These are phyloP conservation scores for Channa argus DNA, from an alignment of 2,113 vertebrate species.

Conservation along the genomic window DNA sequence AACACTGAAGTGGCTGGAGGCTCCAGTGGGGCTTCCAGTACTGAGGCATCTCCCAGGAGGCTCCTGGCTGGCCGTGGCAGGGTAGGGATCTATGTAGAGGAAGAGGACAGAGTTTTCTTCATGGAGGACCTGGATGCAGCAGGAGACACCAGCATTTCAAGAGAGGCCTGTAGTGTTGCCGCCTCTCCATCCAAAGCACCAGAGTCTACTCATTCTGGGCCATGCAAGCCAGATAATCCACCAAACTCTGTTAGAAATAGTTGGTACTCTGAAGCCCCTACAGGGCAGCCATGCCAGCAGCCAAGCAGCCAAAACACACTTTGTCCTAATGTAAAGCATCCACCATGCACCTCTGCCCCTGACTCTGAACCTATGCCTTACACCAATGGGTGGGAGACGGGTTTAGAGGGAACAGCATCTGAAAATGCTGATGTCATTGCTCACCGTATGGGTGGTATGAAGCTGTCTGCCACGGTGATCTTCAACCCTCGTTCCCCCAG, in stretches of 20 bases:
- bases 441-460: slow-evolving; percentile 96
- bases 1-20: slow-evolving; percentile 56
- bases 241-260: slow-evolving; percentile 62
- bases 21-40: slow-evolving; percentile 77
- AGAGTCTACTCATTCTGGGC: slow-evolving; percentile 36
- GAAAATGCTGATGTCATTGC: slow-evolving; percentile 93
- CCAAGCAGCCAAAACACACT: slow-evolving; percentile 75
- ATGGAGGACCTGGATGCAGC: slow-evolving; percentile 93
- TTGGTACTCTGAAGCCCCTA: slow-evolving; percentile 69
- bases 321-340: slow-evolving; percentile 58
- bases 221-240: slow-evolving; percentile 42
- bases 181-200: slow-evolving; percentile 69
- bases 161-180: slow-evolving; percentile 63
- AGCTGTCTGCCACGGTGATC: slow-evolving; percentile 96
- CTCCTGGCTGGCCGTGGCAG: slow-evolving; percentile 48
- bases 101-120: slow-evolving; percentile 93
- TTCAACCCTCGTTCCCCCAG: slow-evolving; percentile 93
- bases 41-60: slow-evolving; percentile 85
- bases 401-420: slow-evolving; percentile 76
- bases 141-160: slow-evolving; percentile 74
- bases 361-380: slow-evolving; percentile 80
- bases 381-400: slow-evolving; percentile 89
- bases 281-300: slow-evolving; percentile 70
- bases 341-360: slow-evolving; percentile 46
- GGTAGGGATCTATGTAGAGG: slow-evolving; percentile 76